Base-by-base conservation (phyloP, 2,888 invertebrate species). In the Andrena trimmerana region DNA sequence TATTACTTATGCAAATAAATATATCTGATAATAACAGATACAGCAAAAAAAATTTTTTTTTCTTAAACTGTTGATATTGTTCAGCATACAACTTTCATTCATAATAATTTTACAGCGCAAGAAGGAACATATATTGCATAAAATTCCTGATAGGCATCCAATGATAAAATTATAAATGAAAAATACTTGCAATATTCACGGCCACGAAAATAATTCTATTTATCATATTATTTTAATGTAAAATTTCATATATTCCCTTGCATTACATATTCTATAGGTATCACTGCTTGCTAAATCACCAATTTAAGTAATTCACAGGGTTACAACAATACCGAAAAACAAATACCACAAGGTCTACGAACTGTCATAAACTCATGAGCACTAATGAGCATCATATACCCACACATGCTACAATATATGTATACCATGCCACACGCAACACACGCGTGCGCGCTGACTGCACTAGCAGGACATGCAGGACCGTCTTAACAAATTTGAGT, bases 141-240 rank as follows among this genome's bases (percentile, higher is more conserved):
- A 72, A 29, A 63, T 36, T 42, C 24, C 42, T n/a, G 2, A 50
- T 20, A 24, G 7, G 29, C 33, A 29, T 31, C 16, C 2, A 71
- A 71, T 24, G 66, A 52, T 66, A 10, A 36, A 72, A 48, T 29
- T 50, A 8, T 50, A 62, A 69, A 66, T 31, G 27, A 8, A 65
- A 69, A 31, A 36, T 62, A 79, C 60, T 79, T 73, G 74, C 75
- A 74, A 75, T 75, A 83, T 83, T 74, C 74, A 68, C 71, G 59
- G 59, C 42, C 59, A 66, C 48, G 16, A 65, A 71, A 73, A 62
- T 20, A 71, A 73, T 78, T 73, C 16, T 76, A 78, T 66, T 66
- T 76, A 76, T 81, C 79, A 86, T 83, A 79, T 80, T 82, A 73
- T 79, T 73, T 77, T 16, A 57, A 63, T 52, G 7, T 27, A 59